Base-by-base conservation (phyloP, 2,888 invertebrate species). In the Erebia palarica region DNA sequence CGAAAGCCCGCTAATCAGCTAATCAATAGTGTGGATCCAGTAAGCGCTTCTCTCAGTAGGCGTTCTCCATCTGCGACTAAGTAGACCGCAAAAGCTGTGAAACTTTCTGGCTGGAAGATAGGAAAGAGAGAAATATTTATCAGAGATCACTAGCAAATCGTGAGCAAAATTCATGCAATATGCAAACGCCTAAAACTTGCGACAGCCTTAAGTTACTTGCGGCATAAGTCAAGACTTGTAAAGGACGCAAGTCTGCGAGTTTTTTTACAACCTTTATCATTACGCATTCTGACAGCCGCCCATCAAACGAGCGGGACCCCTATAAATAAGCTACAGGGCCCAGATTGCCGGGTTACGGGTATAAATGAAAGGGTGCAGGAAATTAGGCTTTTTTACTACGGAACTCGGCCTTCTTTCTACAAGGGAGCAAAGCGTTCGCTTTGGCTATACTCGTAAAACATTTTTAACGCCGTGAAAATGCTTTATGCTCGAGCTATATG, bases 321-420 rank as follows among this genome's bases (percentile, higher is more conserved):
- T 83, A 91, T 92, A 92, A 92, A 92, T 91, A 92, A 92, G 88
- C 88, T 86, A 86, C 87, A 78, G 84, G 87, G 84, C 85, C 87
- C 90, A 92, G 92, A 92, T 92, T 92, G 92, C 89, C 84, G 86
- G 89, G 86, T 87, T 88, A 85, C 85, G 86, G 89, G 86, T 87
- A 92, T 90, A 92, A 92, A 92, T 91, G 92, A 92, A 93, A 92
- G 92, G 92, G 92, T 91, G 87, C 88, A 89, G 91, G 92, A 92
- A 92, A 93, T 93, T 92, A 92, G 91, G 92, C 91, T 90, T 92
- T 92, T 91, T 92, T 92, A 91, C 86, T 85, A 85, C 90, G 87
- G 84, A 85, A 85, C 85, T 86, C 81, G 83, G 82, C 82, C 72
- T 80, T 16, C 55, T 55, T 80, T 16, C 55, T 55, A 55, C 55